Percentiles rank a stretch among this genome's conserved stretches.
Conservation (phyloP, 2,797 vertebrate genomes). For the Melanotaenia parkinsoni region DNA sequence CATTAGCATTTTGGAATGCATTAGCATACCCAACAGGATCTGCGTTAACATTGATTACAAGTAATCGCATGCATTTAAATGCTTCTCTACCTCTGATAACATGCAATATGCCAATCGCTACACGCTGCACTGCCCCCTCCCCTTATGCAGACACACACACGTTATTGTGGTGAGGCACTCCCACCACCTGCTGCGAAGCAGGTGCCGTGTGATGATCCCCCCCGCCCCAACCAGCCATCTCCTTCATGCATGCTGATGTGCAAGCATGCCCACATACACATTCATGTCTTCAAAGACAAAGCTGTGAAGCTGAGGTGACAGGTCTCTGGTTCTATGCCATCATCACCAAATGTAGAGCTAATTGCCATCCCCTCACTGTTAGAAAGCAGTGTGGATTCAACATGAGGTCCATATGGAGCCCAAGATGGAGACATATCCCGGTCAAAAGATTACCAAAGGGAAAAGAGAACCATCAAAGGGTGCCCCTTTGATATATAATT, state of each 20-base stretch:
- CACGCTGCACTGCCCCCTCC: conserved; percentile 4
- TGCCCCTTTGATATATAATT: conserved; percentile 16
- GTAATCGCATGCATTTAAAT: conserved; percentile 66
- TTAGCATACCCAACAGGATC: conserved; percentile 69
- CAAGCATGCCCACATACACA: conserved; percentile 32
- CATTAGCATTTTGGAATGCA: conserved; percentile 76
- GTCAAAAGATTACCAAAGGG: conserved; percentile 25
- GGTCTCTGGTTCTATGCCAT: conserved; percentile 78
- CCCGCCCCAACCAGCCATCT: conserved; percentile 11
- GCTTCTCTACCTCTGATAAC: conserved; percentile 60
- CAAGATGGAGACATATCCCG: conserved; percentile 57
- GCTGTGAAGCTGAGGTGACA: conserved; percentile 76
- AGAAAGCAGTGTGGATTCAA: conserved; percentile 61
- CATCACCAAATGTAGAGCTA: conserved; percentile 76
- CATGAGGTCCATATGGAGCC: conserved; percentile 69
- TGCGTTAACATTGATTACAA: conserved; percentile 75
- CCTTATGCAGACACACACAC: not conserved
- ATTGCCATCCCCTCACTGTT: conserved; percentile 76
- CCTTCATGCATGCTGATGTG: conserved; percentile 40
- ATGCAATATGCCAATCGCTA: conserved; percentile 49
- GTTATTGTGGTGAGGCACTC: conserved; percentile 44
- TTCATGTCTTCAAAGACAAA: conserved; percentile 70
- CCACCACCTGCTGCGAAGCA: conserved; percentile 69
- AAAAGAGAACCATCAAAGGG: conserved; percentile 24
- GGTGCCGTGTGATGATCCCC: conserved; percentile 64